Evolutionary conservation across 2,888 invertebrate species (phyloP).

Genomic region (Parochlus steinenii): DNA sequence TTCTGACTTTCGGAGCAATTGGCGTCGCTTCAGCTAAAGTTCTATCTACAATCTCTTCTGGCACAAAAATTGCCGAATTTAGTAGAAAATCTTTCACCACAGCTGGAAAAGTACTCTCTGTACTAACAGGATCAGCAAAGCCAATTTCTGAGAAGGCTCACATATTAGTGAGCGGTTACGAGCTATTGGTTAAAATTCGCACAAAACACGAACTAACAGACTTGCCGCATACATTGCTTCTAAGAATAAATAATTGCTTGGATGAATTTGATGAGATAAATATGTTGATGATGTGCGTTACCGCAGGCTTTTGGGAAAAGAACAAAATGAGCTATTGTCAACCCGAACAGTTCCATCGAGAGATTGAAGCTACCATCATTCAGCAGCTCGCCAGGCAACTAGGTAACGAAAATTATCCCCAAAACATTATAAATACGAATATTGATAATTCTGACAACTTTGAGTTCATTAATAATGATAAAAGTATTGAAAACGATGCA

Average conservation of each 20-base stretch:
- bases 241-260: constrained; percentile 1
- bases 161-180: constrained; percentile 6
- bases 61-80: constrained; percentile 3
- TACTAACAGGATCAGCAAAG: constrained; percentile 1
- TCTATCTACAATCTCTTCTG: constrained; percentile 2
- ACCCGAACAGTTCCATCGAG: constrained; percentile 5
- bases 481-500: no score
- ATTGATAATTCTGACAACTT: no score
- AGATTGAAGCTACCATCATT: constrained; percentile 5
- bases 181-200: constrained; percentile 8
- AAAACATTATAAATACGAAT: no score
- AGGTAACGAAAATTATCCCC: no score
- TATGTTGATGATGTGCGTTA: constrained; percentile 9
- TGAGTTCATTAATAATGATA: no score
- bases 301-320: constrained; percentile 9
- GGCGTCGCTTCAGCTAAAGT: constrained; percentile 4
- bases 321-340: constrained; percentile 3
- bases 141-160: constrained; percentile 2
- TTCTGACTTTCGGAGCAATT: constrained; percentile 7
- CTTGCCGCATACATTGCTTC: constrained; percentile 2
- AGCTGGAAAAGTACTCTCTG: not conserved
- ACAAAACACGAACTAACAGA: constrained; percentile 6
- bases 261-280: constrained; percentile 10
- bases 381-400: constrained; percentile 1
- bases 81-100: constrained; percentile 4